phyloP scores from a whole-genome alignment of 2,113 vertebrate species.

The Amphiprion percula region DNA sequence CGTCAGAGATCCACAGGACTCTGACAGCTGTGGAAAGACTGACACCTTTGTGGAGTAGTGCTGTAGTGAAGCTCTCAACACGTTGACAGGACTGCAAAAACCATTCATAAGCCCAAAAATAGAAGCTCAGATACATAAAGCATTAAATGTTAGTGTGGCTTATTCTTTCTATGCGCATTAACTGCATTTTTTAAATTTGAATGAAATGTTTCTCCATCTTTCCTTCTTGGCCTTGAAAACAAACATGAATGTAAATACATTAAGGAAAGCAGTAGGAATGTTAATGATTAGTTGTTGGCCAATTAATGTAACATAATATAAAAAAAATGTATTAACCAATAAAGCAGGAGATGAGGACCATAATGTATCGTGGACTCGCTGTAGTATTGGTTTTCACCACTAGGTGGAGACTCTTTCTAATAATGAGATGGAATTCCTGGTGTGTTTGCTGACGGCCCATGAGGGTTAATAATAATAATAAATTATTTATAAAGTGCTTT shows the following conservation, averaged over 20 bases:
- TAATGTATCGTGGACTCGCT: too few relatives aligned
- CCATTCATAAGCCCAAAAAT: constrained; percentile 3
- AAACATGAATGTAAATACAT: constrained; percentile 11
- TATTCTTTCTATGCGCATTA: background rate
- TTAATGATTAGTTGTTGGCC: too few relatives aligned
- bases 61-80: background rate
- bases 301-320: too few relatives aligned
- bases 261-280: background rate
- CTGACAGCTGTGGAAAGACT: constrained; percentile 48
- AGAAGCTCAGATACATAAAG: background rate
- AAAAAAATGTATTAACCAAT: too few relatives aligned
- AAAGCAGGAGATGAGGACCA: too few relatives aligned
- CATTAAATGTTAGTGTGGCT: background rate
- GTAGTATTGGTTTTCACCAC: too few relatives aligned
- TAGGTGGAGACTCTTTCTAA: too few relatives aligned
- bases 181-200: constrained; percentile 3
- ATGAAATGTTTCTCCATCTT: background rate
- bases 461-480: too few relatives aligned
- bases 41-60: constrained; percentile 25
- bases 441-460: too few relatives aligned
- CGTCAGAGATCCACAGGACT: constrained; percentile 20
- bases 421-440: too few relatives aligned
- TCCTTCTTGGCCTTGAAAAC: constrained; percentile 6
- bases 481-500: too few relatives aligned
- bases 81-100: background rate